phyloP scores from a whole-genome alignment of 2,888 invertebrate species.

The Ctenicera cuprea region DNA sequence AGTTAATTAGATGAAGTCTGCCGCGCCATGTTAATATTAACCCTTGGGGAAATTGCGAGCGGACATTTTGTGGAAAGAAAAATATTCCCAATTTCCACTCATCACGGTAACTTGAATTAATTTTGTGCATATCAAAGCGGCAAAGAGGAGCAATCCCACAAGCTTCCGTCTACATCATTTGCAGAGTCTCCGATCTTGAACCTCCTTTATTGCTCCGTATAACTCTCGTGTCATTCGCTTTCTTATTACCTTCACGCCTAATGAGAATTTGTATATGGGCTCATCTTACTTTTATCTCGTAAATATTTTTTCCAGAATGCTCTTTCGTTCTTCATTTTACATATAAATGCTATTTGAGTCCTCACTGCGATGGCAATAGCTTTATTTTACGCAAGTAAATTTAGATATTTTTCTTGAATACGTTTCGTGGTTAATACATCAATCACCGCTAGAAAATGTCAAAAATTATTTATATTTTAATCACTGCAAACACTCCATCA shows the following conservation, averaged over 20 bases:
- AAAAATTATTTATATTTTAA: too few relatives aligned
- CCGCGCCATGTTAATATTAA: conserved; percentile 66
- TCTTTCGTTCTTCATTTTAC: neutral
- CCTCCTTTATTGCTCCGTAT: conserved; percentile 58
- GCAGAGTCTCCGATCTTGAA: conserved; percentile 55
- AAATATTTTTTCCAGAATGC: conserved; percentile 18
- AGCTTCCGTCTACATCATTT: conserved; percentile 58
- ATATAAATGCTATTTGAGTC: neutral
- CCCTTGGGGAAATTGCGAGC: conserved; percentile 68
- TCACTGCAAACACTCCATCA: too few relatives aligned
- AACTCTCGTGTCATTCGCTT: conserved; percentile 54
- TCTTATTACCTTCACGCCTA: conserved; percentile 56
- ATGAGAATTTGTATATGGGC: conserved; percentile 53
- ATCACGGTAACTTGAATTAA: conserved; percentile 66
- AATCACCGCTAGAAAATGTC: too few relatives aligned
- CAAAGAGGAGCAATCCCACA: conserved; percentile 57
- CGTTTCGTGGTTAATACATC: too few relatives aligned
- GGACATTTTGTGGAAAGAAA: conserved; percentile 67
- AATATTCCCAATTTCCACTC: conserved; percentile 67
- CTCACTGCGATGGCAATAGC: neutral
- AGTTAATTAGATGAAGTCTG: conserved; percentile 53
- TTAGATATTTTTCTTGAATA: too few relatives aligned
- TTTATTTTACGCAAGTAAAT: too few relatives aligned
- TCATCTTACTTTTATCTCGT: conserved; percentile 31
- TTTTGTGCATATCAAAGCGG: conserved; percentile 62